A percentile compares a stretch with the other conserved stretches of the same genome.
phyloP scores from a whole-genome alignment of 2,888 invertebrate species.

The Timema cristinae region DNA sequence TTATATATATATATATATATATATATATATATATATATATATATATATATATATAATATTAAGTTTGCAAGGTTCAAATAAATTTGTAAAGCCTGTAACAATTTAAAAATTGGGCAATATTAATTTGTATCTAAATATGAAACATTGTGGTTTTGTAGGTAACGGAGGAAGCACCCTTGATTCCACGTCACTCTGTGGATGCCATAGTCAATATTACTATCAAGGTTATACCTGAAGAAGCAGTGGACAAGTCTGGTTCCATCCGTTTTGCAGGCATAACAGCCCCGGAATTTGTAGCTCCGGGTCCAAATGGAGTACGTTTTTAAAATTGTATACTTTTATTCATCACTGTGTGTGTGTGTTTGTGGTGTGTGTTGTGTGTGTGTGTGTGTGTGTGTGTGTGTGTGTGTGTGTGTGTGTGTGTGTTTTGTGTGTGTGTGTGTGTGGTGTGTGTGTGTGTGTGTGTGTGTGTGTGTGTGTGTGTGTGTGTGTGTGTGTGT shows the following conservation, averaged over 20 bases:
- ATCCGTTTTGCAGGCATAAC: conserved; percentile 76
- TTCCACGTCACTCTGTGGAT: conserved; percentile 64
- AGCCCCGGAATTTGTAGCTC: conserved; percentile 70
- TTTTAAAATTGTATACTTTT: not conserved
- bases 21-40: too few species aligned
- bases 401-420: too few species aligned
- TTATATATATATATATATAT: too few species aligned
- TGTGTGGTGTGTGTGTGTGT: too few species aligned
- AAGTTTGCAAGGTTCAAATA: not conserved
- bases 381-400: too few species aligned
- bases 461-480: too few species aligned
- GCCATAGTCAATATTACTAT: conserved; percentile 90
- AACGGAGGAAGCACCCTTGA: conserved; percentile 60
- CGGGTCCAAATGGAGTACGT: conserved; percentile 9
- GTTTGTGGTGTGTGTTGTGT: too few species aligned
- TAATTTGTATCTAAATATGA: conserved; percentile 1
- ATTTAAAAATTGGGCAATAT: not conserved
- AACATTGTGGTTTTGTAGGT: conserved; percentile 45
- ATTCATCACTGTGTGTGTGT: too few species aligned
- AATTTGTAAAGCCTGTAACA: not conserved
- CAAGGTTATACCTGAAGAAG: conserved; percentile 84
- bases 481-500: too few species aligned
- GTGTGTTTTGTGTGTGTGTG: too few species aligned
- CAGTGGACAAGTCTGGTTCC: conserved; percentile 89
- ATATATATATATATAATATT: too few species aligned